Base-by-base conservation (phyloP, 1,140 invertebrate genomes). In the Chionoecetes opilio region DNA sequence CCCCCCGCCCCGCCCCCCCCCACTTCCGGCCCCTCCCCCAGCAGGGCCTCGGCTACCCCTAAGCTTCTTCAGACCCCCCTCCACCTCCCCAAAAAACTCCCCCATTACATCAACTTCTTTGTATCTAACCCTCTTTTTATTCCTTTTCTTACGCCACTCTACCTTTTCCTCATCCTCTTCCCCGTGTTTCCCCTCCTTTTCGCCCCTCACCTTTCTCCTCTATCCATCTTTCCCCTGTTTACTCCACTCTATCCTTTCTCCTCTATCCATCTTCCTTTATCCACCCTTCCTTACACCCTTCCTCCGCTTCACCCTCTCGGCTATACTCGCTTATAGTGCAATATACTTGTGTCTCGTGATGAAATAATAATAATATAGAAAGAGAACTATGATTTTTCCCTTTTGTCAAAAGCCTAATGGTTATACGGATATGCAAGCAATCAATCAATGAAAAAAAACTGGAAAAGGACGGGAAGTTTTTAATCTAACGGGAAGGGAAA, bases 11-110 rank as follows among this genome's bases (percentile, higher is more conserved):
- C 35, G n/a, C 90, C 2, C 5, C 38, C 17, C 38, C 63, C 63
- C 21, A 26, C 63, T 26, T 26, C 63, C 63, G 53, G 8, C 37
- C 87, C 3, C n/a, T 29, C 92, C 32, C 92, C 92, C 1, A 87
- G 84, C 84, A 93, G 92, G 92, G 63, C 84, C 82, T 93, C 32
- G 84, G 92, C 84, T 29, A 82, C 84, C 92, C 92, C 0, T 93
- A 46, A 93, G 37, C 41, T 29, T 21, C 82, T 11, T n/a, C 9
- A 11, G n/a, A 2, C 63, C 63, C 90, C 41, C 38, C 38, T 29
- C 17, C 3, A 3, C 84, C 17, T 17, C 84, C 32, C 84, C 32
- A 32, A 31, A 35, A 34, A 26, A 86, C 32, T 38, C 35, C 84
- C 37, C 86, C 35, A 31, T 32, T 37, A 5, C 86, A 29, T 11